Base-by-base conservation (phyloP, 2,888 invertebrate species). In the Hirudinaria manillensis region DNA sequence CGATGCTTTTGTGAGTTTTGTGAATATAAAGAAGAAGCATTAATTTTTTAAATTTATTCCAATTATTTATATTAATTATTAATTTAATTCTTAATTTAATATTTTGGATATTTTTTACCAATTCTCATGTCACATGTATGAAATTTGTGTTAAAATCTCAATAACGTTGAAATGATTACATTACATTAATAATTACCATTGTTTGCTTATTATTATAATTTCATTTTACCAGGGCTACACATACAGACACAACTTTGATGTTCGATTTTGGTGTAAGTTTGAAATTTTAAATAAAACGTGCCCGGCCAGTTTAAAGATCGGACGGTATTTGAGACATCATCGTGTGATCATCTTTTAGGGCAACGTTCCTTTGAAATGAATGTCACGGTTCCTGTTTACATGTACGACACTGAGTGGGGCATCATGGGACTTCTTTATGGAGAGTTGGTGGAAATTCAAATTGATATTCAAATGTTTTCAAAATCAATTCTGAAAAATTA, bases 351-450 rank as follows among this genome's bases (percentile, higher is more conserved):
- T 29, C 29, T 34, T 68, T 67, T 79, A 86, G 86, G 95, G 86
- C 94, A 94, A 86, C 94, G 94, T 0, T 88, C 94, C 80, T 95
- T 93, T 84, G 95, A 96, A 91, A 93, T 94, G 0, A 96, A 96
- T 85, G 93, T 97, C 0, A 94, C 94, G 0, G 94, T 94, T 91
- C 93, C 95, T 0, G 92, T 94, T 0, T 94, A 93, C 85, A 92
- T 96, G 87, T 92, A 94, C 84, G 92, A 92, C 82, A 91, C 91
- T n/a, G 94, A 94, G 81, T 89, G 88, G 21, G 93, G 88, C 82
- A 90, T 97, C 82, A 89, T 76, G 36, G 80, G 79, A 19, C 68
- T 77, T 10, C 27, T 77, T 6, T 77, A 72, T 67, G 76, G 77
- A 61, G 72, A 76, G 77, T 77, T 74, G 65, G 76, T 74, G 7